These are phyloP conservation scores for Ammospiza nelsoni DNA, from an alignment of 2,113 vertebrate genomes.

Conservation along the genomic window DNA sequence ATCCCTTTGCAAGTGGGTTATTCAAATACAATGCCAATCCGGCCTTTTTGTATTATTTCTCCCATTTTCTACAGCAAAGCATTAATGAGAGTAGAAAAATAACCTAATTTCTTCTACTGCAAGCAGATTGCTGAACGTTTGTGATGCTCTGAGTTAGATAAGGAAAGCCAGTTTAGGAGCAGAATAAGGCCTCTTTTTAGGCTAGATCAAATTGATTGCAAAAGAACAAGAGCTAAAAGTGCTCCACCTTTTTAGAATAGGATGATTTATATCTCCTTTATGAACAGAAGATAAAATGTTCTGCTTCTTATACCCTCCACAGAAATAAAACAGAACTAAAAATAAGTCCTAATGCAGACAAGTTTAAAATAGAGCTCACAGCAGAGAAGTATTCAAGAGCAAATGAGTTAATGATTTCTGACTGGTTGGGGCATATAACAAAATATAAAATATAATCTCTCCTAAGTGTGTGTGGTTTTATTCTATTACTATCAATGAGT, in stretches of 20 bases:
- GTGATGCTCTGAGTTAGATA: background rate
- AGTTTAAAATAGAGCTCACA: constrained; percentile 58
- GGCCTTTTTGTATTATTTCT: background rate
- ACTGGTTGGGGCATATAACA: background rate
- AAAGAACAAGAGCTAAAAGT: constrained; percentile 30
- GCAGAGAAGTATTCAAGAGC: constrained; percentile 38
- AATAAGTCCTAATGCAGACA: constrained; percentile 30
- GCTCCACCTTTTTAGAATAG: constrained; percentile 45
- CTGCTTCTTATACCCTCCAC: constrained; percentile 19
- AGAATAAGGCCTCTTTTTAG: background rate
- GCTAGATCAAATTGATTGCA: background rate
- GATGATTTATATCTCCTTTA: constrained; percentile 63
- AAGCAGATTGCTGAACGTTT: background rate
- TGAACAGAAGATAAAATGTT: constrained; percentile 52
- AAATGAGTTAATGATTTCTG: constrained; percentile 50
- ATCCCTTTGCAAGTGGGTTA: background rate
- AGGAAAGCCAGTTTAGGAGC: background rate
- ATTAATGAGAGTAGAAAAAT: background rate
- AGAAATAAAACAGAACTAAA: constrained; percentile 60
- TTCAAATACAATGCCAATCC: background rate
- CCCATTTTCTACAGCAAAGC: background rate
- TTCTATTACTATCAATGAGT: background rate
- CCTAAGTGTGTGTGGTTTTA: background rate
- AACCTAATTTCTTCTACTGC: background rate
- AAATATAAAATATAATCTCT: constrained; percentile 45